Evolutionary conservation across 2,797 vertebrate genomes (phyloP).

Genomic region (Toxotes lorentzi): DNA sequence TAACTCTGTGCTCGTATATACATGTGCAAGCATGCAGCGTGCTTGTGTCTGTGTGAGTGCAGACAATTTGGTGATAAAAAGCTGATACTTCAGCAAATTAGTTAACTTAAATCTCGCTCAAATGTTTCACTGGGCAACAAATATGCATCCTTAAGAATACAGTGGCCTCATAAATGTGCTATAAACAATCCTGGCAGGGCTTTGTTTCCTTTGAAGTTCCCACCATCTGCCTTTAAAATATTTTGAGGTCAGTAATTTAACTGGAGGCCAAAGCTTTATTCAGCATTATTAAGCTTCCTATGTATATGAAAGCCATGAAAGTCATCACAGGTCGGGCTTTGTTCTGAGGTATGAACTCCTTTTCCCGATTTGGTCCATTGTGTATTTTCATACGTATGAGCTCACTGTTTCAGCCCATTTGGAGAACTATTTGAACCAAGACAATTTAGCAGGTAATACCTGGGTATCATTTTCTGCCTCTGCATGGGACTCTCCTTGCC

Average conservation of each 20-base stretch:
- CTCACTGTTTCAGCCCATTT: conserved; percentile 71
- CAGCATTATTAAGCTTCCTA: conserved; percentile 59
- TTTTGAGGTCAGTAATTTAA: conserved; percentile 69
- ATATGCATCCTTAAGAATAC: conserved; percentile 20
- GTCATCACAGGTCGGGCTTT: conserved; percentile 67
- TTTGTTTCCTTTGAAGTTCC: conserved; percentile 64
- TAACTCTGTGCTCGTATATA: conserved; percentile 35
- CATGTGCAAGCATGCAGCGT: not conserved
- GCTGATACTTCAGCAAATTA: conserved; percentile 19
- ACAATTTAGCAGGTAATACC: conserved; percentile 72
- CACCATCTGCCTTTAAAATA: conserved; percentile 58
- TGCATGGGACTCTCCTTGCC: conserved; percentile 78
- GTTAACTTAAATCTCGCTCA: conserved; percentile 22
- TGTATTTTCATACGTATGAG: conserved; percentile 59
- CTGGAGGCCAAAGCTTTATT: conserved; percentile 67
- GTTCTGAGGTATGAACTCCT: conserved; percentile 63
- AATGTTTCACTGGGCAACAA: conserved; percentile 20
- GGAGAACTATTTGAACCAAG: conserved; percentile 67
- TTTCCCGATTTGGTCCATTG: conserved; percentile 66
- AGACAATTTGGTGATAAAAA: not conserved
- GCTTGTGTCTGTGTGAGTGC: not conserved
- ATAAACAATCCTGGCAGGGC: conserved; percentile 18
- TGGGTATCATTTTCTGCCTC: conserved; percentile 73
- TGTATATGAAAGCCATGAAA: conserved; percentile 57
- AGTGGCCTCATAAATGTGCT: conserved; percentile 20